Evolutionary conservation across 2,888 invertebrate genomes (phyloP), one percentile per base, ranked within the genome.

Genomic region (Papilio elwesi): DNA sequence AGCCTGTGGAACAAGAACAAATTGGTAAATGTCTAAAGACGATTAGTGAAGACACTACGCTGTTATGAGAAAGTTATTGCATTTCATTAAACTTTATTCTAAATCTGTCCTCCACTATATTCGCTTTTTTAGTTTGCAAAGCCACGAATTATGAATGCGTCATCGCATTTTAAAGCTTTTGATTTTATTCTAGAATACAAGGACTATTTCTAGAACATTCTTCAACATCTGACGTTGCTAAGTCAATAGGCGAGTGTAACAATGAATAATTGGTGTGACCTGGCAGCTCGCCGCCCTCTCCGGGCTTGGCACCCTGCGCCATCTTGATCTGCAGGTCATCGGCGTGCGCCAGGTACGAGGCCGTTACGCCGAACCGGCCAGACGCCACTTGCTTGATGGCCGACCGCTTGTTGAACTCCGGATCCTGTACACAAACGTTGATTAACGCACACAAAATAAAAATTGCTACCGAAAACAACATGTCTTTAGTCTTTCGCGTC

Each of bases 271-370:
- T 12, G 11, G 36, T 79, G 8, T 62, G 15, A 93, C 94, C 99
- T 0, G 99, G 99, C 72, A 99, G 89, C 90, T 99, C 99, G 3
- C 99, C 99, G 36, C 99, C 99, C 92, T 99, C 99, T 0, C 99
- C 99, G 0, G 99, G 99, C 88, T 99, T 99, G 71, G 99, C 99
- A 2, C 99, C 99, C 92, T 99, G 98, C 9, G 99, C 99, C 99
- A 99, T 99, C 94, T 99, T 99, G 85, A 99, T 99, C 93, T 99
- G 99, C 78, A 99, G 89, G 89, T 99, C 99, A 90, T 99, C 99
- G 0, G 99, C 98, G 91, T 99, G 98, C 10, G 99, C 98, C 78
- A 99, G 91, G 88, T 99, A 99, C 0, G 98, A 97, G 13, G 99
- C 98, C 0, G 99, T 99, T 6, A 99, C 99, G 10, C 99, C 99